Evolutionary conservation across 2,797 vertebrate genomes (phyloP).

Genomic region (Gymnoscopelus braueri): DNA sequence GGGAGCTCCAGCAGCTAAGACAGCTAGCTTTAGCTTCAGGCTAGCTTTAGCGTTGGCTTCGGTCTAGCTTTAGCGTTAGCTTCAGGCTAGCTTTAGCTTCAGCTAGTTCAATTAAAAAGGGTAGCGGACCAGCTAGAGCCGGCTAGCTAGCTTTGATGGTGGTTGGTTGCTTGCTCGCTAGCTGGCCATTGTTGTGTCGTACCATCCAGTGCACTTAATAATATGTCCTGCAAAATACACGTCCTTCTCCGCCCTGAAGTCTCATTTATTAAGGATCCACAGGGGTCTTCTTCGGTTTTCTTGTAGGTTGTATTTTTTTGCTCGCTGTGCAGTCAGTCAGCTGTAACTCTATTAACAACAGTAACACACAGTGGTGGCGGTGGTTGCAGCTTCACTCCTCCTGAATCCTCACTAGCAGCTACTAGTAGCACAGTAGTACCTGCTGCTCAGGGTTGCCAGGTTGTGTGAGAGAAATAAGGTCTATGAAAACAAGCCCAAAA

Average conservation of each 20-base stretch:
- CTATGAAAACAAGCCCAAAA: no score
- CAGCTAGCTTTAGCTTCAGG: constrained; percentile 38
- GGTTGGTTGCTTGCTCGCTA: constrained; percentile 23
- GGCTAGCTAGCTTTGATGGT: constrained; percentile 19
- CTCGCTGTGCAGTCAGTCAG: no score
- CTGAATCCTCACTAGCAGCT: no score
- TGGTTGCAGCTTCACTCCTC: no score
- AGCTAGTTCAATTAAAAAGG: not conserved
- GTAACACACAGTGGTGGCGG: no score
- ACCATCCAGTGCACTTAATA: not conserved
- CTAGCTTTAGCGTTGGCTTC: constrained; percentile 35
- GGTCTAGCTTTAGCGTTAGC: constrained; percentile 30
- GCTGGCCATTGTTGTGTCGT: constrained; percentile 42
- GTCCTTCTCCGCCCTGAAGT: not conserved
- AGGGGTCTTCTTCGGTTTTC: no score
- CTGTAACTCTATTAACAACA: no score
- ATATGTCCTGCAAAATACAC: not conserved
- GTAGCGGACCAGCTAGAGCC: constrained; percentile 42
- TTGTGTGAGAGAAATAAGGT: no score
- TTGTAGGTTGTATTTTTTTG: no score
- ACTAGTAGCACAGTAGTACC: no score
- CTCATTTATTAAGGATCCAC: not conserved
- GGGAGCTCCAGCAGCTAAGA: constrained; percentile 35
- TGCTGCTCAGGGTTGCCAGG: no score
- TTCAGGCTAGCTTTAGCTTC: constrained; percentile 36